Conservation (phyloP, 2,888 invertebrate genomes). For the Micoletzkya japonica region DNA sequence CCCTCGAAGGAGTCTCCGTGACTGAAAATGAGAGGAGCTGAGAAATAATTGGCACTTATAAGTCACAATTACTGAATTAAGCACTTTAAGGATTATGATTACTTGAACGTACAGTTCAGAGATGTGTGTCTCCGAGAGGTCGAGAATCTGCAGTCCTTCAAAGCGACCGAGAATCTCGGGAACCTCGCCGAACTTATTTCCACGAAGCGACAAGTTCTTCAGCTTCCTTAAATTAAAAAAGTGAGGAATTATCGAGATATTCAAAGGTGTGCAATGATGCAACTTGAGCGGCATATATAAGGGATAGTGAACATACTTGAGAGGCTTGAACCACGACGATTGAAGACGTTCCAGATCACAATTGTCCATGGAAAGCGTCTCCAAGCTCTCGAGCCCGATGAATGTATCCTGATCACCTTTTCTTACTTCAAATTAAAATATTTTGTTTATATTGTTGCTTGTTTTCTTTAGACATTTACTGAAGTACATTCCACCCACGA, state of each 20-base stretch:
- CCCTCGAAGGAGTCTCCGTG: conserved; percentile 25
- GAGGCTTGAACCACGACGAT: conserved; percentile 44
- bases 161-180: conserved; percentile 43
- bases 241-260: too few species aligned
- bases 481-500: background rate
- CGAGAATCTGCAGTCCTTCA: conserved; percentile 38
- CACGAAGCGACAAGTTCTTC: conserved; percentile 41
- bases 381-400: conserved; percentile 44
- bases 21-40: background rate
- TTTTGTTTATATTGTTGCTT: background rate
- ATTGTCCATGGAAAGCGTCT: conserved; percentile 47
- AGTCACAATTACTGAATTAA: too few species aligned
- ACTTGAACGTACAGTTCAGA: conserved; percentile 34
- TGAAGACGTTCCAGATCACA: conserved; percentile 38
- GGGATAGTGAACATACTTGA: conserved; percentile 38
- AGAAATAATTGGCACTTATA: background rate
- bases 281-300: background rate
- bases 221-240: conserved; percentile 46
- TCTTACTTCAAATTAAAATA: background rate
- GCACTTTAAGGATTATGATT: too few species aligned
- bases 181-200: conserved; percentile 41
- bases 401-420: conserved; percentile 41
- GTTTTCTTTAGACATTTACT: background rate
- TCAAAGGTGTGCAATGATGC: background rate
- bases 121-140: conserved; percentile 42